Evolutionary conservation across 1,140 invertebrate species (phyloP), one percentile per base, ranked within the genome.

Genomic region (Antheraea pernyi): DNA sequence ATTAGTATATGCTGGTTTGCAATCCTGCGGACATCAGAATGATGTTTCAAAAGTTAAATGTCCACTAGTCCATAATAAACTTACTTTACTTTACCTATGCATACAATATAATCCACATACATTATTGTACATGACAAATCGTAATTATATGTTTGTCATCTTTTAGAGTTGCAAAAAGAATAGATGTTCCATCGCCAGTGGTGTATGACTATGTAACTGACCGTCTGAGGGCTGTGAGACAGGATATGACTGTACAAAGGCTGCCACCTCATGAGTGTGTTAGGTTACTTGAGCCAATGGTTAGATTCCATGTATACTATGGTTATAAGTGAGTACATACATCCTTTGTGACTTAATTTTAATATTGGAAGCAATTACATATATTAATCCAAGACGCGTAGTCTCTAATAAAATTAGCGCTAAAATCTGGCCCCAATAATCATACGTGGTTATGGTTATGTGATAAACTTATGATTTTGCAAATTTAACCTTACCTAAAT

Each of bases 161-260:
- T 93, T 92, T 67, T 79, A 96, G 95, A 48, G 87, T 95, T 72
- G 80, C 93, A 53, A 87, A 86, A n/a, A 89, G 83, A 69, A 81
- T 73, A 53, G 91, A 94, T 75, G 81, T 93, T 2, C 86, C 94
- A 19, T 95, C 94, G 92, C 71, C 84, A 69, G 71, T 92, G 4
- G 86, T 95, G 18, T 97, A 97, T 74, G 95, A 97, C 78, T 98
- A 96, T 89, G 91, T 97, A 22, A 95, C 95, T 83, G 96, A 98
- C 84, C 93, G 97, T 36, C 83, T 97, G 59, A 89, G 96, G 77
- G 94, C 96, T 2, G 93, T 97, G 7, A 89, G 96, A 19, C 96
- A 97, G 86, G 97, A 98, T 85, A 92, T 96, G 79, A 94, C 95
- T 0, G 95, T 97, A 67, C 97, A 97, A 85, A 92, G 94, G 62